Evolutionary conservation across 1,140 invertebrate genomes (phyloP).

Genomic region (Brachionus plicatilis): DNA sequence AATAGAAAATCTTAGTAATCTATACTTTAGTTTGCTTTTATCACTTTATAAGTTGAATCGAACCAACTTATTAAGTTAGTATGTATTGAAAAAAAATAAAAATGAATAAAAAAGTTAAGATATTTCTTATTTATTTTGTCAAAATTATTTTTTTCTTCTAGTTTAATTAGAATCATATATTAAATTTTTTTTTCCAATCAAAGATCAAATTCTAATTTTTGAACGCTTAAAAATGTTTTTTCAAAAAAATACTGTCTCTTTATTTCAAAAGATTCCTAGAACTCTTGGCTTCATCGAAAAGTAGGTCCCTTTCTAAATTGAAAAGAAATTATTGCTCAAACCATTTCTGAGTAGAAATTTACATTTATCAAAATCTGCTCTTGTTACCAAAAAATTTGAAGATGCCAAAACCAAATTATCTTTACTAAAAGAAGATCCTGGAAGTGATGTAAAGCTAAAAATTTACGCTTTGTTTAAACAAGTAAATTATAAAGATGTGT

Average conservation of each 20-base stretch:
- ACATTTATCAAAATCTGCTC: background rate
- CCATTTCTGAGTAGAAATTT: background rate
- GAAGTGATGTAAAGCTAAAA: conserved; percentile 60
- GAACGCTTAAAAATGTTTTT: background rate
- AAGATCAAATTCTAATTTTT: background rate
- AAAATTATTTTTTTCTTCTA: background rate
- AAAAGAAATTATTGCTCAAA: background rate
- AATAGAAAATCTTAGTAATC: too few relatives aligned
- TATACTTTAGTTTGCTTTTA: too few relatives aligned
- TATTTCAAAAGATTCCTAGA: background rate
- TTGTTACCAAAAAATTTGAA: conserved; percentile 31
- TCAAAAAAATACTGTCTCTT: background rate
- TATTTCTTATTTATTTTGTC: background rate
- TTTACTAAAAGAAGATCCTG: conserved; percentile 56
- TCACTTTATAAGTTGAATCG: too few relatives aligned
- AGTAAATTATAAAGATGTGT: conserved; percentile 45
- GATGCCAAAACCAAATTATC: conserved; percentile 55
- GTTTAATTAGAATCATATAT: background rate
- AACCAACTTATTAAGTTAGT: too few relatives aligned
- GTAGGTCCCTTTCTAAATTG: background rate
- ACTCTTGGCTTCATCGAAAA: background rate
- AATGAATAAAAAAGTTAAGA: background rate
- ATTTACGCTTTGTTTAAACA: conserved; percentile 63
- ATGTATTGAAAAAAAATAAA: too few relatives aligned
- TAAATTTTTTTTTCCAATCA: background rate